A percentile compares a stretch with the other conserved stretches of the same genome.
These are phyloP conservation scores for Heterocephalus glaber DNA, from an alignment of 2,113 vertebrate species.

Conservation along the genomic window DNA sequence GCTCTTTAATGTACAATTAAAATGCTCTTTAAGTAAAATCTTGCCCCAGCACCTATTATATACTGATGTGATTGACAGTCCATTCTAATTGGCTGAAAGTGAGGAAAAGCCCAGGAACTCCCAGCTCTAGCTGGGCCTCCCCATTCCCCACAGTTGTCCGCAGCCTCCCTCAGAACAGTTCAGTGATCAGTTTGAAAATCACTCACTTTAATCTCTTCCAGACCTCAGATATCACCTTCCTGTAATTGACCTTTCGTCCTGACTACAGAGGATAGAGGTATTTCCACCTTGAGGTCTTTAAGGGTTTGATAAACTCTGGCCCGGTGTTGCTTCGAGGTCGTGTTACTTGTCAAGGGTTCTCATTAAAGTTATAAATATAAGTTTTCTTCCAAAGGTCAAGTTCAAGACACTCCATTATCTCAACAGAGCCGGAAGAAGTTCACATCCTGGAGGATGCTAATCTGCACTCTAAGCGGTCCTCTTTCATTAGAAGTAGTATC, in stretches of 20 bases:
- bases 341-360: background rate
- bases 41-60: background rate
- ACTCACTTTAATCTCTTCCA: background rate
- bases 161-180: background rate
- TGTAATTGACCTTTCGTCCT: background rate
- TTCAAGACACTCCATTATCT: background rate
- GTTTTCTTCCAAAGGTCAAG: slow-evolving; percentile 49
- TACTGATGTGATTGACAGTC: background rate
- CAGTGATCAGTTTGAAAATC: background rate
- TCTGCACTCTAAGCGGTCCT: background rate
- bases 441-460: accelerated
- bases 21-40: background rate
- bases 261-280: background rate
- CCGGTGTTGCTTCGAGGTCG: background rate
- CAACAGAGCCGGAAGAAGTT: background rate
- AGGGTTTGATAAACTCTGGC: slow-evolving; percentile 29
- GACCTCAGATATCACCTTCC: background rate
- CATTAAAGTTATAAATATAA: background rate
- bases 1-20: background rate
- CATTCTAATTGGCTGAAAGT: background rate
- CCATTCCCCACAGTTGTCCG: background rate
- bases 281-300: background rate
- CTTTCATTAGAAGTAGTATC: background rate
- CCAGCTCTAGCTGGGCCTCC: background rate
- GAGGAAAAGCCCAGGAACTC: background rate